phyloP scores from a whole-genome alignment of 1,140 invertebrate species.

The Mesaphorura yosii region DNA sequence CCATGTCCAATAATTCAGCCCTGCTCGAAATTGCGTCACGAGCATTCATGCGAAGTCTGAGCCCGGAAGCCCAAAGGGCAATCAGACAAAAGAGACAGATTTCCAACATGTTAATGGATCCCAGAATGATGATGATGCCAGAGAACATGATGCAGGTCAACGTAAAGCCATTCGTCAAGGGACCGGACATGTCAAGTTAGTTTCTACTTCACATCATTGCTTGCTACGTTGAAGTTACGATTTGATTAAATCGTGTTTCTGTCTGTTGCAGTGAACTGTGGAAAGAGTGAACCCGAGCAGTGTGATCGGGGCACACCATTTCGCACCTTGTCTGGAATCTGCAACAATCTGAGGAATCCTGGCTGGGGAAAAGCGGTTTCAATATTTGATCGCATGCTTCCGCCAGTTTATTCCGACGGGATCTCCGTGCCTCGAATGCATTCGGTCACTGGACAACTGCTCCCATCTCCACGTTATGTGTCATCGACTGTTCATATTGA shows the following conservation, averaged over 20 bases:
- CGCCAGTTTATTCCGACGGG: constrained; percentile 80
- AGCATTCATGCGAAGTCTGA: constrained; percentile 59
- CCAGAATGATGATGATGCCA: constrained; percentile 9
- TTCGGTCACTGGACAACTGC: constrained; percentile 55
- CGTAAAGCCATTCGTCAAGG: not conserved
- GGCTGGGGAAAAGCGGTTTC: constrained; percentile 71
- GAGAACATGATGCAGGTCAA: not conserved
- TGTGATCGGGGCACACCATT: constrained; percentile 73
- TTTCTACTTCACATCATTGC: too few species aligned
- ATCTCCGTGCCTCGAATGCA: constrained; percentile 59
- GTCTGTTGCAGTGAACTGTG: too few species aligned
- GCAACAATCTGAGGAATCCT: constrained; percentile 81
- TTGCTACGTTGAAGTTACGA: too few species aligned
- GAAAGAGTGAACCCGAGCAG: constrained; percentile 37
- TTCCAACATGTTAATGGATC: not conserved
- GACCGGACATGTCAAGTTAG: too few species aligned
- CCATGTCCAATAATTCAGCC: constrained; percentile 73
- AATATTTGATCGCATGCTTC: constrained; percentile 70
- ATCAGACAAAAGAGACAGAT: constrained; percentile 5
- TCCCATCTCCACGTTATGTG: constrained; percentile 69
- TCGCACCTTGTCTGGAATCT: constrained; percentile 66
- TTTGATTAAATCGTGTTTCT: too few species aligned
- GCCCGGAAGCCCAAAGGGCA: constrained; percentile 39
- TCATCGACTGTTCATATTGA: constrained; percentile 79
- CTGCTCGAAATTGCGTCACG: constrained; percentile 75